Evolutionary conservation across 2,113 vertebrate species (phyloP).

Genomic region (Microtus ochrogaster): DNA sequence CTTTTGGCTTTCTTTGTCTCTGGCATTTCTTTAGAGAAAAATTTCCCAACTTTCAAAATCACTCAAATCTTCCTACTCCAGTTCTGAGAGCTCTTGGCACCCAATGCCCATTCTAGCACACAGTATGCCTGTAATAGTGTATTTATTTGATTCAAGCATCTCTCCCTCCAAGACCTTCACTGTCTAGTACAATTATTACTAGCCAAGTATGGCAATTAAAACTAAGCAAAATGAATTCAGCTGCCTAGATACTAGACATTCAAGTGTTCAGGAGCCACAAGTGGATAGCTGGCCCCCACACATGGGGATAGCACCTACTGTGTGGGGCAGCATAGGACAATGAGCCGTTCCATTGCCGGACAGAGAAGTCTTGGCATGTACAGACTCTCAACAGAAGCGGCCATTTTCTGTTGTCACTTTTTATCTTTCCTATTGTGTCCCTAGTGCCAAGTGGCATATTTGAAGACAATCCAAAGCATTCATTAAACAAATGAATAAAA

Average conservation of each 20-base stretch:
- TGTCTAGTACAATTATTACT: background rate
- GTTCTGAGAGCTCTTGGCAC: background rate
- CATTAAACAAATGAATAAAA: background rate
- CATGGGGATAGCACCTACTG: background rate
- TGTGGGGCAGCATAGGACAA: background rate
- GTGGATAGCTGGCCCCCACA: no score
- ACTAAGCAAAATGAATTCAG: background rate
- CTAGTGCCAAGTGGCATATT: background rate
- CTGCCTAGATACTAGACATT: background rate
- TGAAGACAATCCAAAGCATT: background rate
- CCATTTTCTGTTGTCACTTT: background rate
- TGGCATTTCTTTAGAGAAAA: background rate
- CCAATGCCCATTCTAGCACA: background rate
- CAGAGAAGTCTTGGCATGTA: background rate
- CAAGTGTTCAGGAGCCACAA: background rate
- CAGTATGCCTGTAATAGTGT: background rate
- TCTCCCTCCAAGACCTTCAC: background rate
- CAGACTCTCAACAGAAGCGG: background rate
- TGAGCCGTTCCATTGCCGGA: background rate
- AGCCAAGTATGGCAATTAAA: background rate
- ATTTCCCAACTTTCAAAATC: background rate
- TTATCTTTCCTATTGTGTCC: slow-evolving; percentile 1
- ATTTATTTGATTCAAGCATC: background rate
- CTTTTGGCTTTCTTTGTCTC: background rate
- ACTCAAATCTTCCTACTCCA: background rate